Evolutionary conservation across 2,888 invertebrate genomes (phyloP).

Genomic region (Orchesella flavescens): DNA sequence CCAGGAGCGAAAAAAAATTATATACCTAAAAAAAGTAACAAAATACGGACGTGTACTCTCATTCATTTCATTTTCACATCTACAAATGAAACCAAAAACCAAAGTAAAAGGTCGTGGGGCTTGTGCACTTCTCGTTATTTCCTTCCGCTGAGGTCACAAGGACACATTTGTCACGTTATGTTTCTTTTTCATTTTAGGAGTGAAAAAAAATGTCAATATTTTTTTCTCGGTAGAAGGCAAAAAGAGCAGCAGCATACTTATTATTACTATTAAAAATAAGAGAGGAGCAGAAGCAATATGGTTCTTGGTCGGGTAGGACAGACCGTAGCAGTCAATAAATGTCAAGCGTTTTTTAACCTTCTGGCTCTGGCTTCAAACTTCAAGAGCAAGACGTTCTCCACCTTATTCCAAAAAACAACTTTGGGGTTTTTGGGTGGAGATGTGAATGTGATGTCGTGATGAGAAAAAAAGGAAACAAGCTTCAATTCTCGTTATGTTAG

Average conservation of each 20-base stretch:
- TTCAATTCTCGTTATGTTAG: no score
- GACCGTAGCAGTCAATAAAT: slow-evolving; percentile 48
- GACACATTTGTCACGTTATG: slow-evolving; percentile 41
- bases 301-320: no score
- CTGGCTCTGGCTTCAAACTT: not conserved
- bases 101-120: slow-evolving; percentile 11
- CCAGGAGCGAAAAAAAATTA: no score
- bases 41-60: no score
- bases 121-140: slow-evolving; percentile 16
- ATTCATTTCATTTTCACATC: no score
- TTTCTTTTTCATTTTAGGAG: not conserved
- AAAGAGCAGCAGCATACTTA: not conserved
- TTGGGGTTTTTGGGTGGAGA: no score
- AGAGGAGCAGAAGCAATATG: not conserved
- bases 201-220: slow-evolving; percentile 8
- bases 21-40: no score
- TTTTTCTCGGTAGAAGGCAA: not conserved
- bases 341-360: slow-evolving; percentile 24
- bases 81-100: no score
- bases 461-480: no score
- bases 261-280: slow-evolving; percentile 6
- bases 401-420: no score
- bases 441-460: no score
- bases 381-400: no score
- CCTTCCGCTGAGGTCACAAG: slow-evolving; percentile 33